These are phyloP conservation scores for Montipora efflorescens DNA, from an alignment of 64 coral and sea anemone species.

Conservation along the genomic window DNA sequence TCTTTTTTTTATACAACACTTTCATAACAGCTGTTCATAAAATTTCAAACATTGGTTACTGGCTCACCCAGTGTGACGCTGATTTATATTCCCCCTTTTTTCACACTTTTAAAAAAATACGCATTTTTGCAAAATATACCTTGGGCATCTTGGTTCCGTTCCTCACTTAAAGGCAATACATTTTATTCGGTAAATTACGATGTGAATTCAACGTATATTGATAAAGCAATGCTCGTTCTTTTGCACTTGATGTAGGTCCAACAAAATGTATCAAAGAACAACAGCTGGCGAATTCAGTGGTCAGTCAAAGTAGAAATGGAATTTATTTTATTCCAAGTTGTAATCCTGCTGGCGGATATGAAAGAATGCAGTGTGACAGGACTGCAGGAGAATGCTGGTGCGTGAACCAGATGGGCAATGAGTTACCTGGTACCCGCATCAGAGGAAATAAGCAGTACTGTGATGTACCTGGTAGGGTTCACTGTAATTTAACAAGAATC, in stretches of 20 bases:
- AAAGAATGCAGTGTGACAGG: constrained; percentile 79
- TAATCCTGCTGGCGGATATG: constrained; percentile 73
- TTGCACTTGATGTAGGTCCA: not conserved
- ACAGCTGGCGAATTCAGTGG: not conserved
- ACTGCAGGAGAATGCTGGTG: constrained; percentile 89
- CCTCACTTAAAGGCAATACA: too few relatives aligned
- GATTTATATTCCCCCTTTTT: too few relatives aligned
- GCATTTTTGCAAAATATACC: too few relatives aligned
- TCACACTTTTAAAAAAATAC: too few relatives aligned
- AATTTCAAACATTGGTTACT: too few relatives aligned
- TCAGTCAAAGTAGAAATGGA: not conserved
- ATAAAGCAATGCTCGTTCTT: not conserved
- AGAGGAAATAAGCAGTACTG: constrained; percentile 75
- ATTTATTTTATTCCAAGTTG: constrained; percentile 76
- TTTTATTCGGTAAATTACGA: too few relatives aligned
- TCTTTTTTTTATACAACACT: too few relatives aligned
- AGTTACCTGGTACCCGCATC: constrained; percentile 77
- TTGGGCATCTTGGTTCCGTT: too few relatives aligned
- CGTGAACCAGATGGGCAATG: constrained; percentile 80
- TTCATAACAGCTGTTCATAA: too few relatives aligned
- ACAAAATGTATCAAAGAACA: constrained; percentile 79
- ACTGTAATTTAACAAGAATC: not conserved
- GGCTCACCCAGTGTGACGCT: too few relatives aligned
- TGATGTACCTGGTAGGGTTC: constrained; percentile 76
- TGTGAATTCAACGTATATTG: not conserved